These are phyloP conservation scores for Bombus superbus DNA, from an alignment of 1,140 invertebrate genomes.

Conservation along the genomic window DNA sequence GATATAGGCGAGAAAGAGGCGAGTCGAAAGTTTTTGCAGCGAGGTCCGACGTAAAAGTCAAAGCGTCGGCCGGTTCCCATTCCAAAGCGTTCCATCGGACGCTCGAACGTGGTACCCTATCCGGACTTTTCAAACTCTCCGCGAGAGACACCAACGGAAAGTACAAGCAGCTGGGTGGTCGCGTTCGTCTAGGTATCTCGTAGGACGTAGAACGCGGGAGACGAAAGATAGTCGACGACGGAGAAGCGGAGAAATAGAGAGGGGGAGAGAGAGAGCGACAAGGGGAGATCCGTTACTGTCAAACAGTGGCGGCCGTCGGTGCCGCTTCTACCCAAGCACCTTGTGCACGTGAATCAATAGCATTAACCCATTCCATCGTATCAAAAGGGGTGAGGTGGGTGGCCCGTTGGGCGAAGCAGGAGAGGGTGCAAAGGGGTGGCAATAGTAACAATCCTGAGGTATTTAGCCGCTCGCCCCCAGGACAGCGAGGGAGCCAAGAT, in stretches of 20 bases:
- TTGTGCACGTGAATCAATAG: conserved; percentile 83
- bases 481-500: conserved; percentile 80
- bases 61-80: background rate
- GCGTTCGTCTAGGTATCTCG: conserved; percentile 48
- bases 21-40: background rate
- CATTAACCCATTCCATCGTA: conserved; percentile 83
- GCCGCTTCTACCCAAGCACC: conserved; percentile 68
- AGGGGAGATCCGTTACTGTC: conserved; percentile 81
- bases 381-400: conserved; percentile 75
- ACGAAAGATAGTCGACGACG: conserved; percentile 46
- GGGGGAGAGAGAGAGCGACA: conserved; percentile 13
- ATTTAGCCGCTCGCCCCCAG: conserved; percentile 81
- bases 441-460: conserved; percentile 84
- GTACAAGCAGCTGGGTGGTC: conserved; percentile 45
- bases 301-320: conserved; percentile 79
- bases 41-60: conserved; percentile 19
- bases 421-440: conserved; percentile 76
- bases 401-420: conserved; percentile 54
- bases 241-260: conserved; percentile 1
- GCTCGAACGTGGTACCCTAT: conserved; percentile 1
- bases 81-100: background rate
- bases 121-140: conserved; percentile 39
- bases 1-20: background rate
- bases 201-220: background rate
- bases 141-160: conserved; percentile 15